These are phyloP conservation scores for Diadema setosum DNA, from an alignment of 35 echinoderm and acorn worm genomes.

Conservation along the genomic window DNA sequence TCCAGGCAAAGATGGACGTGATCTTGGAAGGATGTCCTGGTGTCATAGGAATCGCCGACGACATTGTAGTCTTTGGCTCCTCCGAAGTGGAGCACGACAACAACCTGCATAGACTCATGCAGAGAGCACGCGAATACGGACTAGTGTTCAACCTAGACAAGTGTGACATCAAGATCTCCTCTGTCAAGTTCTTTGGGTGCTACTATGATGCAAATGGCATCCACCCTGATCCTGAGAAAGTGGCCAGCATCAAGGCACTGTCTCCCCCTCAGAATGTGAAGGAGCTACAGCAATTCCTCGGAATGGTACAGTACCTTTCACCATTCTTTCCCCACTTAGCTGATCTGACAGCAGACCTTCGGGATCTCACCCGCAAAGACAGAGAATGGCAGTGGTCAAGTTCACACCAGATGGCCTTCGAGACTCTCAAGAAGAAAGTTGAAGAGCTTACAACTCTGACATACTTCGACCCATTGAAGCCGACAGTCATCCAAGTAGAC, in stretches of 20 bases:
- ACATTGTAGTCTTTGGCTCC: too few species aligned
- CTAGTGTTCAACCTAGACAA: conserved; percentile 43
- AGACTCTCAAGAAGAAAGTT: neutral
- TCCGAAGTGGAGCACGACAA: too few species aligned
- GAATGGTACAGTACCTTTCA: conserved; percentile 41
- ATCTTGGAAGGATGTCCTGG: too few species aligned
- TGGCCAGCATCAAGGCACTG: conserved; percentile 7
- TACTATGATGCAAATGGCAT: conserved; percentile 24
- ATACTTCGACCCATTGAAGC: conserved; percentile 30
- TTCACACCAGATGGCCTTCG: conserved; percentile 19
- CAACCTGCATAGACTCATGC: conserved; percentile 6
- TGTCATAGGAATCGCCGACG: too few species aligned
- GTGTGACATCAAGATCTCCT: conserved; percentile 5
- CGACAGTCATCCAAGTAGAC: conserved; percentile 29
- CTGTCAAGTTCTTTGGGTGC: conserved; percentile 54
- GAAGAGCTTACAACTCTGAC: neutral
- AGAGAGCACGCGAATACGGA: neutral
- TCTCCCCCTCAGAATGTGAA: neutral
- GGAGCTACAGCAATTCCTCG: conserved; percentile 44
- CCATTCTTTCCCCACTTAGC: conserved; percentile 34
- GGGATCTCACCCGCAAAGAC: neutral
- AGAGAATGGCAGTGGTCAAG: conserved; percentile 15
- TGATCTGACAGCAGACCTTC: too few species aligned
- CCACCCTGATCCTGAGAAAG: conserved; percentile 20
- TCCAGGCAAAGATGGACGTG: too few species aligned